Evolutionary conservation across 2,888 invertebrate species (phyloP).

Genomic region (Pasiphila rectangulata): DNA sequence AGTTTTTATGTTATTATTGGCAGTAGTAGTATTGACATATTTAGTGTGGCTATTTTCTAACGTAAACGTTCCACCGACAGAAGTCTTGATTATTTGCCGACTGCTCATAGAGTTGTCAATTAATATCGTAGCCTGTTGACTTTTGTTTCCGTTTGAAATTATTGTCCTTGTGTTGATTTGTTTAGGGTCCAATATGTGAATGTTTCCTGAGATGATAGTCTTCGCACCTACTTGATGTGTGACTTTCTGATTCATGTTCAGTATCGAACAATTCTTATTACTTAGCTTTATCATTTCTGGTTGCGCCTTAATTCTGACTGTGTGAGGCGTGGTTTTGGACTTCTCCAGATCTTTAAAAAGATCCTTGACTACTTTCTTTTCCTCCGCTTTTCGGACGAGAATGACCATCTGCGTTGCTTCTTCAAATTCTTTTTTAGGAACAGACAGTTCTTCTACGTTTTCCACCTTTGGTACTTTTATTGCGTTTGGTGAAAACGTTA

Average conservation of each 20-base stretch:
- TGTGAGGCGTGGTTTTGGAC: conserved; percentile 48
- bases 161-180: conserved; percentile 70
- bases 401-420: conserved; percentile 77
- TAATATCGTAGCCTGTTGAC: conserved; percentile 73
- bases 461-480: conserved; percentile 83
- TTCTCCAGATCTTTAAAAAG: conserved; percentile 81
- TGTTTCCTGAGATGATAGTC: conserved; percentile 78
- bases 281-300: conserved; percentile 71
- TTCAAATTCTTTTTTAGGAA: conserved; percentile 56
- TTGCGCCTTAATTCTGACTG: conserved; percentile 69
- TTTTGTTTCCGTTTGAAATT: conserved; percentile 72
- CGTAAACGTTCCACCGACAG: conserved; percentile 63
- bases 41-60: conserved; percentile 69
- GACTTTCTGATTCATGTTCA: conserved; percentile 71
- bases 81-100: conserved; percentile 77
- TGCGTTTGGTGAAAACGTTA: conserved; percentile 86
- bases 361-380: conserved; percentile 84
- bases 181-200: conserved; percentile 76
- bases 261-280: conserved; percentile 71
- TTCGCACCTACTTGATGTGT: conserved; percentile 70
- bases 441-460: conserved; percentile 52
- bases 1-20: conserved; percentile 52
- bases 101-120: conserved; percentile 73
- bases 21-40: conserved; percentile 52
- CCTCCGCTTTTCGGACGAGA: conserved; percentile 65